Base-by-base conservation (phyloP, 2,113 vertebrate species). In the Tretioscincus oriximinensis region DNA sequence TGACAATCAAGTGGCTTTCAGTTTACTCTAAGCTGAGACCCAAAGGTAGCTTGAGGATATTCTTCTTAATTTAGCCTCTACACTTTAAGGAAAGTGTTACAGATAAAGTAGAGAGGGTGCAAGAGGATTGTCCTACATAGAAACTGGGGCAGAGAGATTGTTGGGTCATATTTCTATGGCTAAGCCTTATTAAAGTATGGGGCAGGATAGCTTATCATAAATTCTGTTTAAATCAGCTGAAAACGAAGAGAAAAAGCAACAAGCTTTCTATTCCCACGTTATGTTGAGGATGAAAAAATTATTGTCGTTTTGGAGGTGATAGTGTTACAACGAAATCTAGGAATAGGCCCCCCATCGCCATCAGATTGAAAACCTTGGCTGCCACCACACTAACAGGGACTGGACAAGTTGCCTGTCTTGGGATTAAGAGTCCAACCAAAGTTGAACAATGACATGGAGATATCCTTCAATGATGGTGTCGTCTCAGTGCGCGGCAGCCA, bases 131-230 rank as follows among this genome's bases (percentile, higher is more conserved):
- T 41, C 80, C 65, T 35, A 60, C 51, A 58, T 26, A 41, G 41
- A 22, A 81, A 81, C 47, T 81, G n/a, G 72, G 72, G 12, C 80
- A 75, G 64, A 11, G 28, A 81, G 73, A 81, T n/a, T 58, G 72
- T 24, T 67, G 29, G 26, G 29, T 58, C 68, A 41, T 74, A 81
- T 28, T 54, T 81, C 61, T 81, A 24, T 73, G 72, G 29, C 21
- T 9, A n/a, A 24, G 20, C 31, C 61, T 66, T 54, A 54, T 41
- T 54, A 51, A 73, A 66, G 24, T 9, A 16, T 10, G 63, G 51
- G 10, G 41, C 31, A 54, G 2, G 20, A 28, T n/a, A 45, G 10
- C 14, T 26, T 45, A 31, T 45, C 73, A 11, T 29, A 80, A 51
- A 72, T 77, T 77, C 49, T 67, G 49, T 67, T 24, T 31, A 41